Conservation (phyloP, 2,888 invertebrate species). For the Lasioglossum figueresi region DNA sequence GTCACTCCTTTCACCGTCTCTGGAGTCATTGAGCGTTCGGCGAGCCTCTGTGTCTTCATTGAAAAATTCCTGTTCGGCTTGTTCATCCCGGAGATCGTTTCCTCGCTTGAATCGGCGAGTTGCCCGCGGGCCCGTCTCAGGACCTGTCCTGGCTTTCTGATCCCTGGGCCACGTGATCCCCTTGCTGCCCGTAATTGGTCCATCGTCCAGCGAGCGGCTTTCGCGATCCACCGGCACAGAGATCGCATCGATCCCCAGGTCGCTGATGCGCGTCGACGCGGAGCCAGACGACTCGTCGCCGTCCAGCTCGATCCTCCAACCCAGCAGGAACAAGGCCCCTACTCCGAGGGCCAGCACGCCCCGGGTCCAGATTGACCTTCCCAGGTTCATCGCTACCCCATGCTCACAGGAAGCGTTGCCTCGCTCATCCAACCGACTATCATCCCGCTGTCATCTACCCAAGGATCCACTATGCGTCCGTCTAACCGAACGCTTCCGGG, state of each 20-base stretch:
- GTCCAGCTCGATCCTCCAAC: slow-evolving; percentile 40
- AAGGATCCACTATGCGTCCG: neutral
- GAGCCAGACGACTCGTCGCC: slow-evolving; percentile 54
- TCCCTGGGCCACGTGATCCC: neutral
- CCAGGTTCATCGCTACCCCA: slow-evolving; percentile 81
- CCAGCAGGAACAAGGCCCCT: slow-evolving; percentile 68
- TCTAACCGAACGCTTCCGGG: neutral
- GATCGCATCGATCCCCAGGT: slow-evolving; percentile 28
- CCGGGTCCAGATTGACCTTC: slow-evolving; percentile 76
- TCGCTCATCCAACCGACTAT: slow-evolving; percentile 53
- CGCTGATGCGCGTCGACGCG: slow-evolving; percentile 25
- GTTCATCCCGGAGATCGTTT: neutral
- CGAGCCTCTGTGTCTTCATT: slow-evolving; percentile 17
- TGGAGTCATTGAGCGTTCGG: slow-evolving; percentile 31
- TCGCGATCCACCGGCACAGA: slow-evolving; percentile 2
- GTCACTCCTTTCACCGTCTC: slow-evolving; percentile 47
- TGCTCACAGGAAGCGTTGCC: slow-evolving; percentile 70
- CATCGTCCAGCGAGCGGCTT: neutral
- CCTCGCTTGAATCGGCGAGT: neutral
- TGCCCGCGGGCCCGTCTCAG: neutral
- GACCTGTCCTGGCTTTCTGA: neutral
- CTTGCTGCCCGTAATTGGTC: neutral
- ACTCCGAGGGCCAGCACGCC: slow-evolving; percentile 77
- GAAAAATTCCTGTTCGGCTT: slow-evolving; percentile 10
- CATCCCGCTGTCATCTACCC: slow-evolving; percentile 23